These are phyloP conservation scores for Campoplex capitator DNA, from an alignment of 2,888 invertebrate genomes.

Conservation along the genomic window DNA sequence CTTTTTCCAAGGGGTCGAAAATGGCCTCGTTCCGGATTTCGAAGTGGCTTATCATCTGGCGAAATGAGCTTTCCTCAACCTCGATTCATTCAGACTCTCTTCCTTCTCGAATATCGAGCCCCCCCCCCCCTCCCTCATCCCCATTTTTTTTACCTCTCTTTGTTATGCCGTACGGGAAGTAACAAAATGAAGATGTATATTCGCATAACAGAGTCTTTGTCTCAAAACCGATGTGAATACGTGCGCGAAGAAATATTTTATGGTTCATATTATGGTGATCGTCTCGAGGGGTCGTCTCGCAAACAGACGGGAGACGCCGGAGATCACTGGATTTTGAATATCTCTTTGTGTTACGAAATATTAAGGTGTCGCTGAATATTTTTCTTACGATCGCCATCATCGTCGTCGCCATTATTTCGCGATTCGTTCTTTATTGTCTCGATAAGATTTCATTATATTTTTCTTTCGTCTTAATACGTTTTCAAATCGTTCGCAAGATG, in stretches of 20 bases:
- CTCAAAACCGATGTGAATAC: constrained; percentile 53
- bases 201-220: constrained; percentile 1
- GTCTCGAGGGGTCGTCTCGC: not conserved
- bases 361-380: not conserved
- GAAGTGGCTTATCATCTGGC: constrained; percentile 47
- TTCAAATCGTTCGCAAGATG: not conserved
- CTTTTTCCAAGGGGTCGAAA: constrained; percentile 49
- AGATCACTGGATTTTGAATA: not conserved
- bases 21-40: constrained; percentile 55
- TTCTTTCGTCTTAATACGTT: not conserved
- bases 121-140: not conserved
- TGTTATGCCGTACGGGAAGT: constrained; percentile 12
- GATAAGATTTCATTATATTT: not conserved
- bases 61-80: constrained; percentile 56
- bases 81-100: constrained; percentile 63
- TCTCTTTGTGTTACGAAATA: not conserved
- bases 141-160: not conserved
- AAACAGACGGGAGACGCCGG: not conserved
- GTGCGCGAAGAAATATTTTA: constrained; percentile 65
- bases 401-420: not conserved
- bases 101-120: constrained; percentile 22
- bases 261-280: constrained; percentile 63
- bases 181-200: constrained; percentile 26
- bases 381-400: not conserved
- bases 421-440: not conserved